These are phyloP conservation scores for Apodemia hepburni DNA, from an alignment of 2,888 invertebrate genomes.

Conservation along the genomic window DNA sequence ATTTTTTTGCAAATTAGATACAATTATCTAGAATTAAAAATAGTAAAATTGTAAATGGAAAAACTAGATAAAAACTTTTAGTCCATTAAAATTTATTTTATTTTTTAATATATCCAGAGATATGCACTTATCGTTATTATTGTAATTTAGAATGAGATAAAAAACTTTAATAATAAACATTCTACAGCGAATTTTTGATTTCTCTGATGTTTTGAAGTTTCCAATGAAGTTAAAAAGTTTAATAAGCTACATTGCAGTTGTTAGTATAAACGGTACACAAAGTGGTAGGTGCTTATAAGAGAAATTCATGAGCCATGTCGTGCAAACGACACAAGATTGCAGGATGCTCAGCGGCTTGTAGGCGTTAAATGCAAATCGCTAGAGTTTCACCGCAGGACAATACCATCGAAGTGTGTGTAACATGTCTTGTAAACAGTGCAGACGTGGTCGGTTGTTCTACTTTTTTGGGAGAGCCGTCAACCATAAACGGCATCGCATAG, in stretches of 20 bases:
- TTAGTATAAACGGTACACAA: background rate
- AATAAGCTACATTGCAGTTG: background rate
- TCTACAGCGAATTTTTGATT: no score
- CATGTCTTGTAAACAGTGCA: conserved; percentile 70
- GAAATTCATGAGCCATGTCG: conserved; percentile 48
- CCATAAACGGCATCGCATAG: conserved; percentile 71
- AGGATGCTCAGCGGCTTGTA: conserved; percentile 42
- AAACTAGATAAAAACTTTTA: no score
- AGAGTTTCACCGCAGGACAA: conserved; percentile 71
- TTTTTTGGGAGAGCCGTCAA: conserved; percentile 74
- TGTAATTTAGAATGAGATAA: no score
- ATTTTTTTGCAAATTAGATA: no score
- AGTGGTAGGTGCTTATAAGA: conserved; percentile 9
- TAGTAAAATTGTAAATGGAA: no score
- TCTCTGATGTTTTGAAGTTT: no score
- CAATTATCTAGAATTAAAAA: no score
- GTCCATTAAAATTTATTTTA: no score
- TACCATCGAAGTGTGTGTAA: conserved; percentile 72
- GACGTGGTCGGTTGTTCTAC: conserved; percentile 72
- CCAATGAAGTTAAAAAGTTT: no score
- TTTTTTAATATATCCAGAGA: no score
- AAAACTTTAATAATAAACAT: no score
- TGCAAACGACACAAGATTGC: conserved; percentile 35
- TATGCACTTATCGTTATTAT: no score
- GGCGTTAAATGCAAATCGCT: conserved; percentile 71